phyloP scores from a whole-genome alignment of 64 coral and sea anemone species.

The Porites australiensis region DNA sequence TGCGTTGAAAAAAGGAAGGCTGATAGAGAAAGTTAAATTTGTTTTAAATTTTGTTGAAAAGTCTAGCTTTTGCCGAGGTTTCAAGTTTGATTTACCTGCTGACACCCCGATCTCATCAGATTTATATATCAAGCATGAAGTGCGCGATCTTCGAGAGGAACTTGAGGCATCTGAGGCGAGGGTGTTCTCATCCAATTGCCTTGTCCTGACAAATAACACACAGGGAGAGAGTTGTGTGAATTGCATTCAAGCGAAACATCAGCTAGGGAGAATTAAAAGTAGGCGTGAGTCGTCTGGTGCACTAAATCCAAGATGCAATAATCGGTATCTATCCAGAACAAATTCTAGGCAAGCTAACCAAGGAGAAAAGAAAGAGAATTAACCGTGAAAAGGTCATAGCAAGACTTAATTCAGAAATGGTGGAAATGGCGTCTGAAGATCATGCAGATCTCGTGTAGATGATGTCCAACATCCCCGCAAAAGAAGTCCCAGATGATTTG shows the following conservation, averaged over 20 bases:
- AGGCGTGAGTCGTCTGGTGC: background rate
- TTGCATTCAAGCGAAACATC: background rate
- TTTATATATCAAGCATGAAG: background rate
- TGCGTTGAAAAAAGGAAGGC: background rate
- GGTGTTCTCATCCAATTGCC: background rate
- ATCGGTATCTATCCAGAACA: background rate
- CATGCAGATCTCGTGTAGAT: slow-evolving; percentile 30
- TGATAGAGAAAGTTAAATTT: background rate
- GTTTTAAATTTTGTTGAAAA: slow-evolving; percentile 19
- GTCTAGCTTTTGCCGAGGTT: background rate
- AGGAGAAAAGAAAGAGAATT: background rate
- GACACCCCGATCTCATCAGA: slow-evolving; percentile 3
- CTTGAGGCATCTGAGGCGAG: background rate
- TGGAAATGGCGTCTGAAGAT: slow-evolving; percentile 19
- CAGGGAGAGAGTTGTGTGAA: background rate
- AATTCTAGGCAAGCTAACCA: background rate
- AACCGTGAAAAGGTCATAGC: background rate
- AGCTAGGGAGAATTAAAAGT: slow-evolving; percentile 3
- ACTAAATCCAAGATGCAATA: background rate
- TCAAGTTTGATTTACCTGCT: background rate
- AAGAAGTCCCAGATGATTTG: slow-evolving; percentile 30
- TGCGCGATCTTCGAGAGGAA: background rate
- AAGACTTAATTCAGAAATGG: background rate
- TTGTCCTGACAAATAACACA: background rate
- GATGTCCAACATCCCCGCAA: slow-evolving; percentile 4